These are phyloP conservation scores for Pipistrellus nathusii DNA, from an alignment of 2,797 vertebrate species.

Conservation along the genomic window DNA sequence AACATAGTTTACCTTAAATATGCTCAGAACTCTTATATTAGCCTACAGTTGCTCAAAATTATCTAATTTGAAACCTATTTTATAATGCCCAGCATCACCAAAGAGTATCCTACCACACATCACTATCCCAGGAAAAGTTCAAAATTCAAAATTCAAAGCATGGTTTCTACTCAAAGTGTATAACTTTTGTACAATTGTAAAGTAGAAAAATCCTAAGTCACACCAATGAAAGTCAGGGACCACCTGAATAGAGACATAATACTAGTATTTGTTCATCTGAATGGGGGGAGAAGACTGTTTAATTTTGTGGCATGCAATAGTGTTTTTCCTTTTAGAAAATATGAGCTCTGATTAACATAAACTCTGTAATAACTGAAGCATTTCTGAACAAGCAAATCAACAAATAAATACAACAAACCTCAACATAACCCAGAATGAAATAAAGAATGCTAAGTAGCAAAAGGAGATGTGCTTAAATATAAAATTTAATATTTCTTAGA, in stretches of 20 bases:
- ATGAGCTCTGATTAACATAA: conserved; percentile 5
- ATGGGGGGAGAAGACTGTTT: neutral
- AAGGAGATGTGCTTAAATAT: neutral
- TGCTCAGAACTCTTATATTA: neutral
- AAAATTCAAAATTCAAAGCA: neutral
- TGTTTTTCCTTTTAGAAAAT: conserved; percentile 52
- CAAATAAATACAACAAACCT: neutral
- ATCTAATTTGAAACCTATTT: neutral
- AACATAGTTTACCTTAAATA: neutral
- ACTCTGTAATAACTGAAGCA: conserved; percentile 26
- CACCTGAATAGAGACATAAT: neutral
- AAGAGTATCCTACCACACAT: neutral
- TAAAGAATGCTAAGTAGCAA: conserved; percentile 10
- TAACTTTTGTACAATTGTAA: neutral
- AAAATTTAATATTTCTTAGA: conserved; percentile 33
- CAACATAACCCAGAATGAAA: conserved; percentile 24
- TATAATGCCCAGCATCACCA: neutral
- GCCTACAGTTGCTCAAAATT: neutral
- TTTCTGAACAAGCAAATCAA: conserved; percentile 25
- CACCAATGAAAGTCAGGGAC: neutral
- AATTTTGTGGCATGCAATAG: neutral
- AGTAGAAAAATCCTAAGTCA: neutral
- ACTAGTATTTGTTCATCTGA: neutral
- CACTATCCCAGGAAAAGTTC: neutral
- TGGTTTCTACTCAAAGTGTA: neutral